Base-by-base conservation (phyloP, 1,140 invertebrate genomes). In the Battus philenor region DNA sequence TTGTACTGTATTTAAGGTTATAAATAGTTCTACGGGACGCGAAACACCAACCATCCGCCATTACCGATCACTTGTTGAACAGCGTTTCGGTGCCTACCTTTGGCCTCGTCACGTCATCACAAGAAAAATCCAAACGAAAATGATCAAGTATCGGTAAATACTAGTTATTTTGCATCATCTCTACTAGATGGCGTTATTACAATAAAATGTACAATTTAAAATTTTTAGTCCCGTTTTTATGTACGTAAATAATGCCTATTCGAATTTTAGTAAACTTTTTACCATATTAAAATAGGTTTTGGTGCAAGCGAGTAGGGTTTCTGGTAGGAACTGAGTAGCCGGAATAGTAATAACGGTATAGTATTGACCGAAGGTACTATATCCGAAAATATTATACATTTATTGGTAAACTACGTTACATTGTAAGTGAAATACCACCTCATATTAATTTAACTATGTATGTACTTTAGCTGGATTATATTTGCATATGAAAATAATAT, bases 1-100 rank as follows among this genome's bases (percentile, higher is more conserved):
- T 85, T 76, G 73, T 82, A 78, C 74, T 84, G 79, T 84, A 79
- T 83, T 86, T 85, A 84, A 86, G 82, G 84, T 86, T 86, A 86
- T 85, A 86, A 86, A 86, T 86, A 86, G 84, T 81, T 75, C 77
- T 79, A 77, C 74, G 71, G 71, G 77, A 86, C 82, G 80, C 79
- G 82, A 78, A 82, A 82, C 80, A 80, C 68, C 77, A 78, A 80
- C 76, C 68, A 76, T 81, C 76, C 84, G 84, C 84, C 84, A 85
- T 86, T 86, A 85, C 78, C 68, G 63, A 78, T 69, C 68, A 81
- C 79, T 83, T 80, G 73, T 80, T 75, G 68, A 79, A 76, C 60
- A 61, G 59, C 66, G 68, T 73, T 75, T 61, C 62, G 59, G 49
- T 59, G 72, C 60, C 52, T 59, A 64, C 60, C 49, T 64, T 69